phyloP scores from a whole-genome alignment of 2,888 invertebrate species.

The Mythimna albipuncta region DNA sequence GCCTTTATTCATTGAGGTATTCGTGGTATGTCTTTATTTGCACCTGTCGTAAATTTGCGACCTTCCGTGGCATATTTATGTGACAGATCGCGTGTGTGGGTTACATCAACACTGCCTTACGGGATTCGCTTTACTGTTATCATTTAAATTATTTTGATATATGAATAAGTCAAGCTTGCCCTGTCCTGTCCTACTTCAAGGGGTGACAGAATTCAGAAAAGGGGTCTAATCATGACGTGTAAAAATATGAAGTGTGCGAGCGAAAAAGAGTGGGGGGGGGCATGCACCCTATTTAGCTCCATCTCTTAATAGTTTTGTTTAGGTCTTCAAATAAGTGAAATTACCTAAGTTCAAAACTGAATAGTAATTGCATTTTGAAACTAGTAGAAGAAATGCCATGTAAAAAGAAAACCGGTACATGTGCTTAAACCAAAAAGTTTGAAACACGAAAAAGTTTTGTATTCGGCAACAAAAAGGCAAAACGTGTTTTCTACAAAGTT shows the following conservation, averaged over 20 bases:
- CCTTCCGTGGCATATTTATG: constrained; percentile 66
- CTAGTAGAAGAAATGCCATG: background rate
- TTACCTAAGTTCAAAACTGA: background rate
- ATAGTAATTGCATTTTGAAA: background rate
- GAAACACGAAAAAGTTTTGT: background rate
- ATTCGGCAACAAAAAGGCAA: background rate
- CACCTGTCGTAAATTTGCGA: constrained; percentile 82
- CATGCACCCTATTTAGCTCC: too few relatives aligned
- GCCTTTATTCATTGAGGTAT: constrained; percentile 77
- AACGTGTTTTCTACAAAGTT: constrained; percentile 14
- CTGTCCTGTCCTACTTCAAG: constrained; percentile 9
- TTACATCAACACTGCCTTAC: constrained; percentile 56
- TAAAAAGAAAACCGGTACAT: background rate
- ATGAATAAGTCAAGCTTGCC: constrained; percentile 28
- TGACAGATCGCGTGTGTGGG: constrained; percentile 62
- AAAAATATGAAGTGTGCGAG: too few relatives aligned
- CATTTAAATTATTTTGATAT: constrained; percentile 51
- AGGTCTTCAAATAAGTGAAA: background rate
- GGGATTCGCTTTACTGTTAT: constrained; percentile 57
- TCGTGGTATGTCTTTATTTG: constrained; percentile 81
- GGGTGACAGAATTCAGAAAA: constrained; percentile 46
- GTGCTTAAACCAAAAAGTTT: constrained; percentile 3
- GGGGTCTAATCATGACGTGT: too few relatives aligned
- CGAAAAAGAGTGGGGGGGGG: too few relatives aligned
- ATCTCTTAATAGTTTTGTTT: too few relatives aligned